A percentile compares a stretch with the other conserved stretches of the same genome.
These are phyloP conservation scores for Mycalesis mineus DNA, from an alignment of 2,888 invertebrate species.

Conservation along the genomic window DNA sequence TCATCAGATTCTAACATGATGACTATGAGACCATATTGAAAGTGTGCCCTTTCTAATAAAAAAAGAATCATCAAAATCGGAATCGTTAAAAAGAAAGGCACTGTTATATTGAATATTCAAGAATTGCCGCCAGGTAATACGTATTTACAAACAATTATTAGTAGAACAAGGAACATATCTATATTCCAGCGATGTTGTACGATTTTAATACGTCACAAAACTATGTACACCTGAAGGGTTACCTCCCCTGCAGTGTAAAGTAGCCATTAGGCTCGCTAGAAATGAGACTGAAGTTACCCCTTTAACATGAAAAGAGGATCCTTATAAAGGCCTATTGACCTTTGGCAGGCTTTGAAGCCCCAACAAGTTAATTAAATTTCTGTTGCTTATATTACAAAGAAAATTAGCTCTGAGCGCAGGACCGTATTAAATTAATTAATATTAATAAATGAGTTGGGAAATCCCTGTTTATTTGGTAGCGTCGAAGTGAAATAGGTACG, in stretches of 20 bases:
- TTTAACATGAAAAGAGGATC: constrained; percentile 54
- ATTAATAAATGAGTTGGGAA: constrained; percentile 9
- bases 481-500: neutral
- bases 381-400: constrained; percentile 61
- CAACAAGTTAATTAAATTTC: constrained; percentile 69
- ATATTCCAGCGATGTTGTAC: too few species aligned
- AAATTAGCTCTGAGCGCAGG: constrained; percentile 24
- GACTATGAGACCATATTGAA: too few species aligned
- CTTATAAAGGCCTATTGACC: constrained; percentile 55
- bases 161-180: too few species aligned
- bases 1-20: too few species aligned
- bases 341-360: constrained; percentile 56
- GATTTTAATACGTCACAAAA: too few species aligned
- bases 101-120: too few species aligned
- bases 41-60: too few species aligned
- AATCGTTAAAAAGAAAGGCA: too few species aligned
- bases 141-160: too few species aligned
- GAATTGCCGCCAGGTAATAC: too few species aligned
- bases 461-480: neutral
- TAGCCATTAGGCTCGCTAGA: neutral
- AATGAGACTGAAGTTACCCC: constrained; percentile 35
- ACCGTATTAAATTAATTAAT: constrained; percentile 13
- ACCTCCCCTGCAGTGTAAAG: neutral
- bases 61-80: too few species aligned
- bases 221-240: too few species aligned